These are phyloP conservation scores for Leptocoma aspasia DNA, from an alignment of 2,113 vertebrate species.

Conservation along the genomic window DNA sequence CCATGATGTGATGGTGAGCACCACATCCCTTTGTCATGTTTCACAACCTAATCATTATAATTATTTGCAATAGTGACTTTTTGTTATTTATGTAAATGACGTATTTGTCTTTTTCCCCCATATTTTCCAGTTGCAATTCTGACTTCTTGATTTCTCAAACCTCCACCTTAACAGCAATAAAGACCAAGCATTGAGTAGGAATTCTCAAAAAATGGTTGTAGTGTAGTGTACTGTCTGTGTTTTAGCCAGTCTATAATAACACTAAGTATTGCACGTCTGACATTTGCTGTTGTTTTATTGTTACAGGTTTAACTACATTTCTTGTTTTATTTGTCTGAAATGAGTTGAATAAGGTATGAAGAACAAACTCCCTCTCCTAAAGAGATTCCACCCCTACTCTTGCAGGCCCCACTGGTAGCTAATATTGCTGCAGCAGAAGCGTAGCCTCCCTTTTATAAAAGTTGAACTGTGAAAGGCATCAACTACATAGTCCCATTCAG, in stretches of 20 bases:
- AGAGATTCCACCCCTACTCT: neutral
- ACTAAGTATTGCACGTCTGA: neutral
- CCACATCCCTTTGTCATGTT: neutral
- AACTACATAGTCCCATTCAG: neutral
- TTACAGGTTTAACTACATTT: neutral
- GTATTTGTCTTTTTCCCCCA: accelerated
- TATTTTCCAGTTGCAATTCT: neutral
- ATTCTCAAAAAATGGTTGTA: neutral
- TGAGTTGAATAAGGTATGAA: neutral
- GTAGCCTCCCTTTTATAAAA: neutral
- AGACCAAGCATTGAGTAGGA: neutral
- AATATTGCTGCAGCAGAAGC: neutral
- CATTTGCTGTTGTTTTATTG: neutral
- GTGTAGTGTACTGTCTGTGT: neutral
- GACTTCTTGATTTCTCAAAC: neutral
- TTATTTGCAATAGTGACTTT: neutral
- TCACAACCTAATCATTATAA: neutral
- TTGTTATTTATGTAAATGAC: neutral
- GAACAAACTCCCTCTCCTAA: neutral
- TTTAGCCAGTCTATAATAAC: neutral
- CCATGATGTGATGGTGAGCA: neutral
- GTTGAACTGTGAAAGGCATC: accelerated
- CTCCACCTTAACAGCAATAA: neutral
- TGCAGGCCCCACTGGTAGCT: neutral
- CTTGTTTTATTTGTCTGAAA: neutral